These are phyloP conservation scores for Ganaspis brasiliensis DNA, from an alignment of 2,888 invertebrate genomes.

Conservation along the genomic window DNA sequence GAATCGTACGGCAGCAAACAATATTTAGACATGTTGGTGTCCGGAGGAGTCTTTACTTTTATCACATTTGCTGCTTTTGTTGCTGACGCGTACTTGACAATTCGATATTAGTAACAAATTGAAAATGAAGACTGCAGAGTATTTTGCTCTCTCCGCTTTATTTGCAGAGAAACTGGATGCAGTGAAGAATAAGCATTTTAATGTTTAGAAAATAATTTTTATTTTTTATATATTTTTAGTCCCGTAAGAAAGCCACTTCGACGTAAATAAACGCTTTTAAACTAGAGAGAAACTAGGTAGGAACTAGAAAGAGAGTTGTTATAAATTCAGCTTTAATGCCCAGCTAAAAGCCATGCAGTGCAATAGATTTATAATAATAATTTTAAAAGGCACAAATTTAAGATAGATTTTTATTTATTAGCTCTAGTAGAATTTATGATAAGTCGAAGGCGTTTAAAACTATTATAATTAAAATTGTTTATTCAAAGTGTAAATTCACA, in stretches of 20 bases:
- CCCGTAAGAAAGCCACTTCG: not conserved
- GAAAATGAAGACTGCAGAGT: conserved; percentile 31
- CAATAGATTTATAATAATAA: not conserved
- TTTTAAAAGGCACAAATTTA: not conserved
- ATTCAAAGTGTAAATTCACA: too few species aligned
- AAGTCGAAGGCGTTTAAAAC: too few species aligned
- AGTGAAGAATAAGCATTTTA: conserved; percentile 1
- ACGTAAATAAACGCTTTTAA: too few species aligned
- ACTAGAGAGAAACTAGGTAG: not conserved
- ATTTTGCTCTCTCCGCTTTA: conserved; percentile 26
- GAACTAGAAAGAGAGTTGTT: too few species aligned
- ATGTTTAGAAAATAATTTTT: too few species aligned
- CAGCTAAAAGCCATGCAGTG: not conserved
- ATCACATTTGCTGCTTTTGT: conserved; percentile 84
- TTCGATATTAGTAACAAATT: conserved; percentile 76
- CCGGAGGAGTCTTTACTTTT: conserved; percentile 85
- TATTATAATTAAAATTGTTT: too few species aligned
- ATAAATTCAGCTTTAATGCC: not conserved
- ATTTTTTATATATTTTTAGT: not conserved
- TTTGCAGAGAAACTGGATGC: conserved; percentile 18
- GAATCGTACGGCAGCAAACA: conserved; percentile 84
- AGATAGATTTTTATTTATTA: not conserved
- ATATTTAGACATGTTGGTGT: conserved; percentile 86
- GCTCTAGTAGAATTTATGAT: too few species aligned
- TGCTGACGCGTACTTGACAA: conserved; percentile 84